Percentiles rank a stretch among this genome's conserved stretches.
Evolutionary conservation across 2,797 vertebrate genomes (phyloP).

Genomic region (Tenualosa thibaudeaui): DNA sequence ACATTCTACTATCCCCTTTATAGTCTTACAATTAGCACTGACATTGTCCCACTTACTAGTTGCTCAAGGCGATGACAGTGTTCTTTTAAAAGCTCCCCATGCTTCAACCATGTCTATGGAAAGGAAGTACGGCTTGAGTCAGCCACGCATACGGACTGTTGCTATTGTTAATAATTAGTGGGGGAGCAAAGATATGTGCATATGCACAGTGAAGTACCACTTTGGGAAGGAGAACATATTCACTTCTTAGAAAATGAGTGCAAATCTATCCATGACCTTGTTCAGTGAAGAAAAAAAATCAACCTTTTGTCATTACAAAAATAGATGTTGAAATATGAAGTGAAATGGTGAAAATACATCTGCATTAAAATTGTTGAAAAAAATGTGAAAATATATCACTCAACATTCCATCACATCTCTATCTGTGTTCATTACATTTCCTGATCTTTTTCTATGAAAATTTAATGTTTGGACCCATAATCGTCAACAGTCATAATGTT

Average conservation of each 20-base stretch:
- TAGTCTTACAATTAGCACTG: not conserved
- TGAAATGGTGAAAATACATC: conserved; percentile 11
- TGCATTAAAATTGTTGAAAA: not conserved
- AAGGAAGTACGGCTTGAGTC: not conserved
- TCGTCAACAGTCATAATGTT: too few species aligned
- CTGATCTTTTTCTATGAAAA: not conserved
- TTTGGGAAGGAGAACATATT: conserved; percentile 3
- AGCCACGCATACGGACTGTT: not conserved
- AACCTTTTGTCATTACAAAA: conserved; percentile 13
- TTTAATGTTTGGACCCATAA: too few species aligned
- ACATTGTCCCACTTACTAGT: not conserved
- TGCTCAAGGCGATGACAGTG: conserved; percentile 6
- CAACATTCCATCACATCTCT: not conserved
- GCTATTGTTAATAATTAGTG: not conserved
- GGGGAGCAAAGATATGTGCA: not conserved
- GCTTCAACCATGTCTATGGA: not conserved
- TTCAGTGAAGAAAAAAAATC: not conserved
- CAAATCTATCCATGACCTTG: not conserved
- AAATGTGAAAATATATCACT: conserved; percentile 15
- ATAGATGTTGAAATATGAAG: not conserved
- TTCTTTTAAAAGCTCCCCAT: not conserved
- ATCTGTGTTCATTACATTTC: not conserved
- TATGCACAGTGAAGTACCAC: conserved; percentile 4
- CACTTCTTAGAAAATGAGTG: conserved; percentile 1
- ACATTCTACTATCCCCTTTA: not conserved